Base-by-base conservation (phyloP, 2,113 vertebrate genomes). In the Dromiciops gliroides region DNA sequence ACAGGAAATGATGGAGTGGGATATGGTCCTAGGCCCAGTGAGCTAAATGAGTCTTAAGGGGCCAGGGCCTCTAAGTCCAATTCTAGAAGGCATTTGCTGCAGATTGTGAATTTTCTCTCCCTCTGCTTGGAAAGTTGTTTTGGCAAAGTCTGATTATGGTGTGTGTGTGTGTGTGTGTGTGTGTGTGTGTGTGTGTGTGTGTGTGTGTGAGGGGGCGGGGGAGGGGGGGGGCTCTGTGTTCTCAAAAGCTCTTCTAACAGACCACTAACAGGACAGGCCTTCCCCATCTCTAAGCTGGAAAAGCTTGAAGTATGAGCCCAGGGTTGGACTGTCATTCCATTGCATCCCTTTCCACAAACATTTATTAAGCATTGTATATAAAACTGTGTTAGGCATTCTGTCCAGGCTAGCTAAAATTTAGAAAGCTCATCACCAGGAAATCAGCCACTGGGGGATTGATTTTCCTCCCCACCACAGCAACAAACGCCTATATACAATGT, bases 1-100 rank as follows among this genome's bases (percentile, higher is more conserved):
- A 31, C 89, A 90, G 89, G 89, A 90, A 49, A 90, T 90, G 89
- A 90, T 90, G 89, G 89, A 90, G 89, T 90, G 89, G 26, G 48
- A 90, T 48, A 49, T 14, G 24, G 48, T 90, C 48, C 48, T 31
- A 49, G 89, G 47, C 89, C 25, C 24, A 26, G 48, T 25, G 48
- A 90, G 48, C 48, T 48, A 49, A 90, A 49, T 90, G 48, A 48
- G n/a, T 49, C 89, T 90, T 49, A 49, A 90, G 48, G 89, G 89
- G 48, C 89, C 89, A 90, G 48, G 1, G 26, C 48, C 48, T 49
- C 48, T 9, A 12, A 12, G 25, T 90, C 14, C 24, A 11, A 12
- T 28, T 49, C 48, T 26, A 44, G 37, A 23, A 44, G 1, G 37
- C n/a, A 83, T 67, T 67, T 83, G n/a, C 14, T 23, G 0, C 67